Conservation (phyloP, 2,888 invertebrate species). For the Melitaea athalia region DNA sequence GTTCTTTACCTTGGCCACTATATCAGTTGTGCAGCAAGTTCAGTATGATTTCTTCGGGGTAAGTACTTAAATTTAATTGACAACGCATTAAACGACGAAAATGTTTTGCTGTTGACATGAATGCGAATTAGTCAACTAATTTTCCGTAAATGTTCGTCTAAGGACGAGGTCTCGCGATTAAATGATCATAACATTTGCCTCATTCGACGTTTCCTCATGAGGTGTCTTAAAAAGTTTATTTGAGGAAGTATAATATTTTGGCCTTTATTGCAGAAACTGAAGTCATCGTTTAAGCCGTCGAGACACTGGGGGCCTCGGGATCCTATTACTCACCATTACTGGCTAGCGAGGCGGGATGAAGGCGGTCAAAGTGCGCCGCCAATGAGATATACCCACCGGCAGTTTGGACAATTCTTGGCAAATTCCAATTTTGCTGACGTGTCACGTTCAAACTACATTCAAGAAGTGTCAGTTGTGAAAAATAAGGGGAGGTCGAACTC, state of each 20-base stretch:
- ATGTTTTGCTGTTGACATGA: constrained; percentile 30
- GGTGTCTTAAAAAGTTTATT: constrained; percentile 10
- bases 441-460: constrained; percentile 29
- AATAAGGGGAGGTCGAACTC: constrained; percentile 61
- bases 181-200: constrained; percentile 25
- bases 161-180: constrained; percentile 34
- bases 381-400: constrained; percentile 52
- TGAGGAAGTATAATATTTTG: constrained; percentile 38
- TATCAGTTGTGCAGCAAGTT: constrained; percentile 60
- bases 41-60: constrained; percentile 60
- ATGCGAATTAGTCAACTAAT: constrained; percentile 31
- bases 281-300: constrained; percentile 67
- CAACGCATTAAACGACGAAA: constrained; percentile 29
- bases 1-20: constrained; percentile 48
- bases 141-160: constrained; percentile 30
- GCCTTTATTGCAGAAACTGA: constrained; percentile 63
- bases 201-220: constrained; percentile 28
- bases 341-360: constrained; percentile 65
- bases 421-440: constrained; percentile 50
- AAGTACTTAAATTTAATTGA: constrained; percentile 19
- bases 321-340: constrained; percentile 73
- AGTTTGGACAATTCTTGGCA: constrained; percentile 60
- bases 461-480: constrained; percentile 33
- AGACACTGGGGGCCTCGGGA: constrained; percentile 76
- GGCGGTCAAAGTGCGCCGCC: constrained; percentile 43